Evolutionary conservation across 2,797 vertebrate species (phyloP).

Genomic region (Mallotus villosus): DNA sequence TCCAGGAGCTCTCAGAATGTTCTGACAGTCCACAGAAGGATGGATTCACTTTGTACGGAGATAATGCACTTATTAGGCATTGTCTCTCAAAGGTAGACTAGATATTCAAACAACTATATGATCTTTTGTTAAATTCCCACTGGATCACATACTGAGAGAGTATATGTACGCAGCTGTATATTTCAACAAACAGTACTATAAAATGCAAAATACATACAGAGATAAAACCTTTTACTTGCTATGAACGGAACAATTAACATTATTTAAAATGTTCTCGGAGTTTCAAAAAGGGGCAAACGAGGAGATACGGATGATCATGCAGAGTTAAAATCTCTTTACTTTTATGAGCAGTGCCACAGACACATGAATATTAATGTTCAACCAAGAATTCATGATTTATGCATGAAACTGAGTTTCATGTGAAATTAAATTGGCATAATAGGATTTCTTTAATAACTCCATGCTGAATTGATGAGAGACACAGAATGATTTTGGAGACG

Average conservation of each 20-base stretch:
- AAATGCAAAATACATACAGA: not conserved
- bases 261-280: not conserved
- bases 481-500: constrained; percentile 47
- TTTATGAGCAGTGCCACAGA: constrained; percentile 51
- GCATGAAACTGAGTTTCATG: constrained; percentile 62
- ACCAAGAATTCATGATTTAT: constrained; percentile 59
- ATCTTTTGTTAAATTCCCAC: no score
- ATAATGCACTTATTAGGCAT: no score
- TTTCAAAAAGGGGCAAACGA: not conserved
- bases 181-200: not conserved
- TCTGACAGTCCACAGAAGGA: not conserved
- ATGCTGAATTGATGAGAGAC: constrained; percentile 50
- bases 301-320: constrained; percentile 24
- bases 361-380: constrained; percentile 64
- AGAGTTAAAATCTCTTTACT: constrained; percentile 50
- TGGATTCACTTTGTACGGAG: not conserved
- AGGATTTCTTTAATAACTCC: constrained; percentile 54
- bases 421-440: constrained; percentile 65
- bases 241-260: constrained; percentile 1
- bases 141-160: no score
- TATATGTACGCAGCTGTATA: no score
- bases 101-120: no score
- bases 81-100: no score
- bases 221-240: not conserved
- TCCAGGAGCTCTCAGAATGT: constrained; percentile 7